A percentile compares a stretch with the other conserved stretches of the same genome.
Conservation (phyloP, 2,888 invertebrate species). For the Punctoribates punctum region DNA sequence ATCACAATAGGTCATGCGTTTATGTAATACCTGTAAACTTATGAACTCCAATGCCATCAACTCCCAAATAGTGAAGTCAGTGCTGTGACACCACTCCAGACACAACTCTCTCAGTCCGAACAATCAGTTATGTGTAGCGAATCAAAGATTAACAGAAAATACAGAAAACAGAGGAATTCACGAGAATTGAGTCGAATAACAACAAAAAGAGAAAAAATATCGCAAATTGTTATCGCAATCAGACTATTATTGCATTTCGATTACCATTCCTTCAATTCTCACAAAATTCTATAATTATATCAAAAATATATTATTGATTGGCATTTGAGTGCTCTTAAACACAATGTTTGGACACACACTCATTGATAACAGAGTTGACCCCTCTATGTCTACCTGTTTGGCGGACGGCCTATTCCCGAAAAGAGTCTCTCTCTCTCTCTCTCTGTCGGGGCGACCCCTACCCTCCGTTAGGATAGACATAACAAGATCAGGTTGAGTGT, state of each 20-base stretch:
- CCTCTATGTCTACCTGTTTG: not conserved
- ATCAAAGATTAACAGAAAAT: not conserved
- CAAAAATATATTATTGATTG: too few relatives aligned
- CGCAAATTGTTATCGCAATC: too few relatives aligned
- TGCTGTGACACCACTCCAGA: not conserved
- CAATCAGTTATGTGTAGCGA: not conserved
- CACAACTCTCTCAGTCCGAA: not conserved
- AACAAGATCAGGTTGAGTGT: not conserved
- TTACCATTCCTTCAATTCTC: too few relatives aligned
- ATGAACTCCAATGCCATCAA: constrained; percentile 19
- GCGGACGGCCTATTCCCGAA: not conserved
- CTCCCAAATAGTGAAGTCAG: not conserved
- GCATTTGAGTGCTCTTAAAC: too few relatives aligned
- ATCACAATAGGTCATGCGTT: constrained; percentile 19
- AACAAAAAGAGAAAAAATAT: too few relatives aligned
- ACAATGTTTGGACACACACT: too few relatives aligned
- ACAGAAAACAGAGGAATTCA: too few relatives aligned
- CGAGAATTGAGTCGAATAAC: too few relatives aligned
- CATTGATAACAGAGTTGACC: not conserved
- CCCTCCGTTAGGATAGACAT: not conserved
- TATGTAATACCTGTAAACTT: constrained; percentile 15
- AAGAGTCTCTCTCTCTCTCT: too few relatives aligned
- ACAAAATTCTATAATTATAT: too few relatives aligned
- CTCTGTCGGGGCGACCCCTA: not conserved
- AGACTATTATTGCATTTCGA: too few relatives aligned